Conservation (phyloP, 2,113 vertebrate species). For the Indicator maculatus region DNA sequence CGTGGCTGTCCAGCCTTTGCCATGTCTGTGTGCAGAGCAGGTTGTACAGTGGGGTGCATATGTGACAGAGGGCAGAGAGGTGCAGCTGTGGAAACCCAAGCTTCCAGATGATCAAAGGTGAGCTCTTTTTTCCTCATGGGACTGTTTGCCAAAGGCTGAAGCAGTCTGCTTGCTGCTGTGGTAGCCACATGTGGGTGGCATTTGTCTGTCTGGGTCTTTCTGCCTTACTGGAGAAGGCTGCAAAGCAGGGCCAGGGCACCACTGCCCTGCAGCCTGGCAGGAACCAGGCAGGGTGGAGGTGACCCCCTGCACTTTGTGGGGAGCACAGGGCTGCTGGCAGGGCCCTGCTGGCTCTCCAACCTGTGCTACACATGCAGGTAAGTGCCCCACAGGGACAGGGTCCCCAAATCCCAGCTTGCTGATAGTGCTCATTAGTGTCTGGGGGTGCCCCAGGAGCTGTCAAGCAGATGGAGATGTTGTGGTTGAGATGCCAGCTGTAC, state of each 20-base stretch:
- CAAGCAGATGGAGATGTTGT: not conserved
- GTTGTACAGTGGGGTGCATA: fast-evolving
- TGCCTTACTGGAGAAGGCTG: not conserved
- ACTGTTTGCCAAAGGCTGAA: not conserved
- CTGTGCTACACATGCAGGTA: not conserved
- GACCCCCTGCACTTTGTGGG: not conserved
- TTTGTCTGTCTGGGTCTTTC: not conserved
- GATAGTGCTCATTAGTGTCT: not conserved
- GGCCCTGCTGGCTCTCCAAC: not conserved
- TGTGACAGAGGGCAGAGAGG: not conserved
- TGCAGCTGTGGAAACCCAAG: not conserved
- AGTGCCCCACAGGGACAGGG: not conserved
- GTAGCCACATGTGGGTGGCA: not conserved
- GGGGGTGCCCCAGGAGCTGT: not conserved
- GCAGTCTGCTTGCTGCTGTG: not conserved
- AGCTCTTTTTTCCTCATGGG: not conserved
- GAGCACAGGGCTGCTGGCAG: not conserved
- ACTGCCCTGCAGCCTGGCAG: slow-evolving; percentile 4
- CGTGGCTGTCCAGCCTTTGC: not conserved
- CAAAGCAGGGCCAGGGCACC: fast-evolving
- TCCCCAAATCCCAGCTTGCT: not conserved
- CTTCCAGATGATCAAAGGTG: fast-evolving
- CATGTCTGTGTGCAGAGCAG: not conserved
- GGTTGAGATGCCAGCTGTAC: slow-evolving; percentile 61
- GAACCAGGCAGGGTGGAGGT: not conserved